These are phyloP conservation scores for Leguminivora glycinivorella DNA, from an alignment of 1,140 invertebrate species.

Conservation along the genomic window DNA sequence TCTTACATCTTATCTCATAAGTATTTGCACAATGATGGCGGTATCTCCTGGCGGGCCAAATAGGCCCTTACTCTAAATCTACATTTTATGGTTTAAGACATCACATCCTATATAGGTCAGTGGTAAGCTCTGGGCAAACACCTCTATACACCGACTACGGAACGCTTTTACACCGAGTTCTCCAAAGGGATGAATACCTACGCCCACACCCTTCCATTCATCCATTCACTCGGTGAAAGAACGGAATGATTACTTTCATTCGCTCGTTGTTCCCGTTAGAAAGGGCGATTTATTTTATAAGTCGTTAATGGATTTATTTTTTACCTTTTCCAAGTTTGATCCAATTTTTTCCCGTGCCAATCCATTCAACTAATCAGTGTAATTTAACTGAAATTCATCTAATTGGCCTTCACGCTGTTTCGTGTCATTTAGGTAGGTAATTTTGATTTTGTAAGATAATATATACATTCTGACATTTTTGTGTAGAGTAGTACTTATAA, in stretches of 20 bases:
- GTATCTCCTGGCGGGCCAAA: not conserved
- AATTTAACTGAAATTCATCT: not conserved
- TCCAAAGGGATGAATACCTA: slow-evolving; percentile 28
- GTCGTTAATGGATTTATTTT: slow-evolving; percentile 22
- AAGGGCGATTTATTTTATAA: slow-evolving; percentile 12
- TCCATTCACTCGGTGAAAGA: slow-evolving; percentile 27
- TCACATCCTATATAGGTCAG: slow-evolving; percentile 14
- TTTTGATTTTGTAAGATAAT: too few relatives aligned
- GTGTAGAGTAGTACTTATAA: too few relatives aligned
- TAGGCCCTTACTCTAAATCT: slow-evolving; percentile 3
- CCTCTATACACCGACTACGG: slow-evolving; percentile 19
- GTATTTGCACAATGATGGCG: not conserved
- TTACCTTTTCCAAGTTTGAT: not conserved
- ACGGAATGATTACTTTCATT: slow-evolving; percentile 26
- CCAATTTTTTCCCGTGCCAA: not conserved
- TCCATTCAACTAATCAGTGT: not conserved
- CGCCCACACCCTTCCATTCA: slow-evolving; percentile 20
- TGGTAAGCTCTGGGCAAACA: slow-evolving; percentile 27
- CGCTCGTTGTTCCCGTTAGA: not conserved
- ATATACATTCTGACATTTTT: too few relatives aligned
- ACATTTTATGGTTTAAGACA: not conserved
- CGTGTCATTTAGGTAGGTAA: too few relatives aligned
- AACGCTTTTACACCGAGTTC: slow-evolving; percentile 25
- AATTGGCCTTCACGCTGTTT: not conserved
- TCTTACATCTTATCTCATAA: too few relatives aligned